Percentiles rank a stretch among this genome's conserved stretches.
phyloP scores from a whole-genome alignment of 2,113 vertebrate genomes.

The Ciconia stormi region DNA sequence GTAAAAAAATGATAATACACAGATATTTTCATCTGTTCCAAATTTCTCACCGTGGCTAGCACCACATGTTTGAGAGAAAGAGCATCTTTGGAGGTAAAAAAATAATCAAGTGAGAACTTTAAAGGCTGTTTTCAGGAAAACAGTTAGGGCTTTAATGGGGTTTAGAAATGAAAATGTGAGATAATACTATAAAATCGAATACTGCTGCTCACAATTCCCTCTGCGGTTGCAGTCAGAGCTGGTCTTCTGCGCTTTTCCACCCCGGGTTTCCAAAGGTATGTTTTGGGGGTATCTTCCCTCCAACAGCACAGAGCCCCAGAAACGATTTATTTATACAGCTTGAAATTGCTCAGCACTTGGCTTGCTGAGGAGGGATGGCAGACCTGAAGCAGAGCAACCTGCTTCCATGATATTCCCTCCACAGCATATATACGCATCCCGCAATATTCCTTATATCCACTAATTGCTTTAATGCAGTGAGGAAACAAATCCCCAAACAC shows the following conservation, averaged over 20 bases:
- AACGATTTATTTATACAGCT: accelerated
- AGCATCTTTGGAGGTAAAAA: neutral
- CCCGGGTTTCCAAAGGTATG: neutral
- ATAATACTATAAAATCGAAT: neutral
- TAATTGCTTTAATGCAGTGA: neutral
- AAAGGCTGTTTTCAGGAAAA: neutral
- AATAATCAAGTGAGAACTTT: neutral
- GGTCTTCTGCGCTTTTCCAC: neutral
- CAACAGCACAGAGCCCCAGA: neutral
- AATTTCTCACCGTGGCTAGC: neutral
- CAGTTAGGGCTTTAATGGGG: neutral
- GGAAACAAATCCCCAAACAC: neutral
- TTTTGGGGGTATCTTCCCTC: neutral
- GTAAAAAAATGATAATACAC: neutral
- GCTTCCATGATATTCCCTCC: neutral
- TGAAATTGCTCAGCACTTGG: neutral
- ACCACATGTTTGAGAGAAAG: neutral
- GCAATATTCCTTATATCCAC: neutral
- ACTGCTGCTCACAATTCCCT: neutral
- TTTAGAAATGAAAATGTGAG: neutral
- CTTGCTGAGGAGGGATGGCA: neutral
- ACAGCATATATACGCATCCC: accelerated
- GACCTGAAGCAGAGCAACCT: neutral
- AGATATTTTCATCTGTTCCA: neutral
- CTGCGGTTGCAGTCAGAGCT: neutral